Base-by-base conservation (phyloP, 1,140 invertebrate species). In the Papilio polytes region DNA sequence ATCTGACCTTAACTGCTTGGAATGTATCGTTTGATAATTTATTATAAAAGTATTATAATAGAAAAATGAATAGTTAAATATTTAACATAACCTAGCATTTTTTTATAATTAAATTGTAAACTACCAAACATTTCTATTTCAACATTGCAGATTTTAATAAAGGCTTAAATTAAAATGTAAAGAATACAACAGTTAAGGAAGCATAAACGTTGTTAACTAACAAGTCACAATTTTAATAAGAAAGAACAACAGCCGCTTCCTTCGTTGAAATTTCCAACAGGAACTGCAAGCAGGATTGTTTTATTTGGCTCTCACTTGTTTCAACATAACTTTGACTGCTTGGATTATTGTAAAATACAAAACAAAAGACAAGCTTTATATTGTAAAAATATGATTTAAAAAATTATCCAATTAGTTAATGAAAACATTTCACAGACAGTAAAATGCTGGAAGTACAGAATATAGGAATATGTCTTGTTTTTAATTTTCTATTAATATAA, bases 191-290 rank as follows among this genome's bases (percentile, higher is more conserved):
- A 66, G 22, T 31, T 31, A 66, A 66, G 63, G 31, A 66, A 66
- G 63, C 63, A 66, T 66, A 66, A 66, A 66, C 63, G 63, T 63
- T 26, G 59, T 66, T 66, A 66, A 66, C 63, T 66, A 66, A 66
- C 63, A 66, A 66, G 63, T 36, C 63, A 66, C 63, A 66, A 66
- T 66, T 66, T 66, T 66, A 66, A 66, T 66, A 66, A 66, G 63
- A 66, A 66, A 66, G 63, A 66, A 66, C 63, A 66, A 66, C 63
- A 66, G 63, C 63, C 63, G 63, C 63, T 66, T 66, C 26, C 63
- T 66, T 66, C 63, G 63, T 66, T 66, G 63, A 66, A 66, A 66
- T 66, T 66, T 66, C 10, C 22, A 66, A 26, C 22, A 36, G 63
- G 31, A 66, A 31, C 63, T 66, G 22, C 63, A 31, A 66, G 63